Percentiles rank a stretch among this genome's conserved stretches.
Evolutionary conservation across 1,140 invertebrate genomes (phyloP).

Genomic region (Dufourea novaeangliae): DNA sequence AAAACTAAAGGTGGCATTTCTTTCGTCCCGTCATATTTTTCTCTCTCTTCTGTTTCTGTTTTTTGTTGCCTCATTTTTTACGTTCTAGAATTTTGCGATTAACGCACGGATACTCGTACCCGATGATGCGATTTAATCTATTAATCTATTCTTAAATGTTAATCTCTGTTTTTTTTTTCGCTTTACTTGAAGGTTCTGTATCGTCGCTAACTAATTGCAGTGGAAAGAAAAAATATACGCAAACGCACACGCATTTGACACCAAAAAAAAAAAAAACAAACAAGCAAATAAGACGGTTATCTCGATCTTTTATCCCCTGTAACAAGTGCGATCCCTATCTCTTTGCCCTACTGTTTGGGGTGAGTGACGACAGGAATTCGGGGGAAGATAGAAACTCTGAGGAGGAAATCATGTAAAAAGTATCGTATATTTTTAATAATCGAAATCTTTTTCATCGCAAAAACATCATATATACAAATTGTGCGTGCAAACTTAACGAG

Average conservation of each 20-base stretch:
- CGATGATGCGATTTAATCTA: slow-evolving; percentile 50
- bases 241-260: slow-evolving; percentile 52
- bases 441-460: neutral
- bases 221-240: slow-evolving; percentile 59
- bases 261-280: slow-evolving; percentile 5
- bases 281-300: no score
- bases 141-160: slow-evolving; percentile 55
- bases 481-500: slow-evolving; percentile 40
- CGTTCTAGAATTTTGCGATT: slow-evolving; percentile 30
- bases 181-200: slow-evolving; percentile 54
- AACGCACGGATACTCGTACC: slow-evolving; percentile 32
- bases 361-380: no score
- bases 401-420: slow-evolving; percentile 36
- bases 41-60: neutral
- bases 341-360: no score
- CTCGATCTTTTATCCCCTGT: neutral
- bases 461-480: slow-evolving; percentile 35
- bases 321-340: no score
- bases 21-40: neutral
- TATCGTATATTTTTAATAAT: slow-evolving; percentile 34
- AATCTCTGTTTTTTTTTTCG: slow-evolving; percentile 49
- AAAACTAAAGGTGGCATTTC: no score
- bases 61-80: slow-evolving; percentile 25
- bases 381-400: no score
- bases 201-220: slow-evolving; percentile 54